These are phyloP conservation scores for Aythya fuligula DNA, from an alignment of 2,797 vertebrate genomes.

Conservation along the genomic window DNA sequence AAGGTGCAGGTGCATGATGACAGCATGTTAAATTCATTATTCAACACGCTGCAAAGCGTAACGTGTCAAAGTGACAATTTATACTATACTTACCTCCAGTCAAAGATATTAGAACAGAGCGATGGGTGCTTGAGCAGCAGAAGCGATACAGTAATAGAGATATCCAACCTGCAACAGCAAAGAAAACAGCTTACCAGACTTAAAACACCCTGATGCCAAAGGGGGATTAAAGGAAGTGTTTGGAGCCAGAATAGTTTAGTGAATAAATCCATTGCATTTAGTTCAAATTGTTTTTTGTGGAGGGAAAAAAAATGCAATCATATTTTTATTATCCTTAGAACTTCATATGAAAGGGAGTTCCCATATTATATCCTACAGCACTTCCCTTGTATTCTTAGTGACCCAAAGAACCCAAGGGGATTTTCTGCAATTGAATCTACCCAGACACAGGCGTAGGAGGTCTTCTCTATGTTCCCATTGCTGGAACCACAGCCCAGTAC, in stretches of 20 bases:
- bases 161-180: neutral
- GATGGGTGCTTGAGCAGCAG: neutral
- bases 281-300: rapidly evolving
- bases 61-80: neutral
- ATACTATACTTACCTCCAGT: neutral
- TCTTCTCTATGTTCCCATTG: neutral
- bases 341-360: neutral
- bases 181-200: neutral
- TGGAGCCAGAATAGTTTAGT: neutral
- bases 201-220: neutral
- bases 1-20: neutral
- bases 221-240: neutral
- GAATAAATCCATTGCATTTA: neutral
- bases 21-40: conserved; percentile 50
- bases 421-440: neutral
- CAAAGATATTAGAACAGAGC: neutral
- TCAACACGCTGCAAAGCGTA: neutral
- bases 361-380: neutral
- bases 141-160: neutral
- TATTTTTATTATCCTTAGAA: neutral
- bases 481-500: neutral
- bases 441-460: neutral
- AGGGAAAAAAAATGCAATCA: neutral
- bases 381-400: neutral
- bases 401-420: neutral